Evolutionary conservation across 2,113 vertebrate species (phyloP), one percentile per base, ranked within the genome.

Genomic region (Ellobius talpinus): DNA sequence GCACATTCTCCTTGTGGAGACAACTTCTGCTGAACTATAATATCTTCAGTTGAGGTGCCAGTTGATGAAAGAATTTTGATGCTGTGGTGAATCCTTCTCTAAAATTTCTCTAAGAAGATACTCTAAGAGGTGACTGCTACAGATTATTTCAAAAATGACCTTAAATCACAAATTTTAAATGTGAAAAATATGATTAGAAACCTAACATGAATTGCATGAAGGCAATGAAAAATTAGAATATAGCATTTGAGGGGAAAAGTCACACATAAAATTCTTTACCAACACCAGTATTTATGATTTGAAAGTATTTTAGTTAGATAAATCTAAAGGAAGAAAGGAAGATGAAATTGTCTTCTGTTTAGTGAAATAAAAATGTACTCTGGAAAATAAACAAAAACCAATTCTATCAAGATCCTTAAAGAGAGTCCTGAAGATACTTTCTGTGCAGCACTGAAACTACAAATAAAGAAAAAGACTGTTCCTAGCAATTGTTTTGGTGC

Each of bases 401-500:
- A 84, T 92, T 94, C 85, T 76, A 73, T 42, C 17, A 87, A 55
- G 2, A 61, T n/a, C 10, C 89, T 96, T 61, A 47, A 33, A 87
- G 84, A 84, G 5, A 70, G 31, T 47, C 3, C 45, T 4, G n/a
- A 45, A 65, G 36, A 13, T 65, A 26, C 31, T 19, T 72, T 72
- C 90, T 65, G 33, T 1, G 78, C 31, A 52, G 87, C 8, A 29
- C 5, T 96, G 87, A 93, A 95, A 61, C 2, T 63, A 14, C 52
- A 42, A 14, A n/a, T 76, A 68, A 92, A 90, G 31, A 61, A 88
- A 93, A 58, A 45, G 7, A 31, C 0, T 72, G 58, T 84, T 87
- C 93, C n/a, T 19, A 87, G 5, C 42, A 42, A 39, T 16, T 13
- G 77, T 39, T 93, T 81, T 33, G 89, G 74, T 98, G 5, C 97